These are phyloP conservation scores for Flabesymbios commensalis DNA, from an alignment of 2,888 invertebrate species.

Conservation along the genomic window DNA sequence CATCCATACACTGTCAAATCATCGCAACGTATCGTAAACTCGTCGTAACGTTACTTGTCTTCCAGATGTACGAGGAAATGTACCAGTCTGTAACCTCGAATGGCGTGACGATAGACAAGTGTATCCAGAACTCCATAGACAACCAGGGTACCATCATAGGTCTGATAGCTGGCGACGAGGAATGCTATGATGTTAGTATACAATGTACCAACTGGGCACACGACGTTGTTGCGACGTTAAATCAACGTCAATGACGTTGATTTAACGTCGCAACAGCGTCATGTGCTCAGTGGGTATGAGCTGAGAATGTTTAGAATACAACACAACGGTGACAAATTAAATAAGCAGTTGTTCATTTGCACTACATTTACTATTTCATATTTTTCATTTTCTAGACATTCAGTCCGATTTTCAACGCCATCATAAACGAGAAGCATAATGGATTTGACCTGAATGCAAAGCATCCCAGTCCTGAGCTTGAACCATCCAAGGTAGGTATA, in stretches of 20 bases:
- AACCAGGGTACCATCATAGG: constrained; percentile 33
- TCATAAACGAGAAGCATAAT: constrained; percentile 32
- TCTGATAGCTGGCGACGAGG: constrained; percentile 33
- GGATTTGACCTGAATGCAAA: constrained; percentile 26
- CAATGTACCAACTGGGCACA: too few species aligned
- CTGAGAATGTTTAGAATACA: too few species aligned
- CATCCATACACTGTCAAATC: too few species aligned
- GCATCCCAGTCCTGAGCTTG: constrained; percentile 28
- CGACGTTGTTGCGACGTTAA: too few species aligned
- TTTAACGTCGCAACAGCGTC: too few species aligned
- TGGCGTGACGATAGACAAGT: constrained; percentile 35
- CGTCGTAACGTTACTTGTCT: too few species aligned
- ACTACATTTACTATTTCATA: too few species aligned
- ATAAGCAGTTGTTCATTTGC: too few species aligned
- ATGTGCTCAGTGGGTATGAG: too few species aligned
- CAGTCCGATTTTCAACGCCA: constrained; percentile 29
- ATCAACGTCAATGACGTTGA: too few species aligned
- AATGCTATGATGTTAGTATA: constrained; percentile 20
- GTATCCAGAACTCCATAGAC: constrained; percentile 34
- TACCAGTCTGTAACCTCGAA: constrained; percentile 28
- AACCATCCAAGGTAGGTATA: constrained; percentile 18
- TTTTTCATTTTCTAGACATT: constrained; percentile 14
- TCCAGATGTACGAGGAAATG: constrained; percentile 31
- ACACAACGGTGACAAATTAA: too few species aligned
- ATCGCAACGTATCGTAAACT: too few species aligned